Evolutionary conservation across 2,888 invertebrate species (phyloP), one percentile per base, ranked within the genome.

Genomic region (Athalia rosae): DNA sequence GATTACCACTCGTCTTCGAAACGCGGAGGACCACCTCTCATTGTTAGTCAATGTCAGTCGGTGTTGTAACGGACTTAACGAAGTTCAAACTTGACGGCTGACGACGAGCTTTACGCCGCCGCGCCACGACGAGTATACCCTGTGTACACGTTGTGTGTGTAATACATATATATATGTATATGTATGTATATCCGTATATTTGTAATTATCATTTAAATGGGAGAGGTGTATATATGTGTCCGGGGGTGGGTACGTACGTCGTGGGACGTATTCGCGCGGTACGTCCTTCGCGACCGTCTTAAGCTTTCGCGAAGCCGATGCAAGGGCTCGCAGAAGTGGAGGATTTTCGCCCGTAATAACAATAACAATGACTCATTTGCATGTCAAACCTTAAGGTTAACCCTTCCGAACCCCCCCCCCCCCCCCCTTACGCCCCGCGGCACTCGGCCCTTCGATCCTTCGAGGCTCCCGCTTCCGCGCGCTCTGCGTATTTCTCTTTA

Each of bases 331-430:
- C 41, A 41, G n/a, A 59, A 77, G 78, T 76, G 67, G 74, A 71
- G 63, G 81, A 79, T 82, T 82, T 76, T 76, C 64, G 48, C 63
- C 67, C 28, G 76, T 74, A 81, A 81, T 83, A 81, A 82, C 79
- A 81, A 82, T 82, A 76, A 83, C 79, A 81, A 80, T 80, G 77
- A 79, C 79, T 77, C 59, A 83, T 83, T 82, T 82, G 79, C 81
- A 84, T 81, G 67, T 80, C 78, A 76, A 81, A 80, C 64, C 62
- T 76, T 56, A 53, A 7, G 67, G 67, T 50, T 28, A 67, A 50
- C 50, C 67, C 67, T 13, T 41, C 64, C 41, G n/a, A n/a, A n/a
- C n/a, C 43, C 13, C 15, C 64, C 28, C 76, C n/a, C n/a, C 41
- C n/a, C 43, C 13, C 15, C 64, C 28, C 76, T 53, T 53, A n/a